Evolutionary conservation across 2,797 vertebrate species (phyloP), one percentile per base, ranked within the genome.

Genomic region (Taeniopygia guttata): DNA sequence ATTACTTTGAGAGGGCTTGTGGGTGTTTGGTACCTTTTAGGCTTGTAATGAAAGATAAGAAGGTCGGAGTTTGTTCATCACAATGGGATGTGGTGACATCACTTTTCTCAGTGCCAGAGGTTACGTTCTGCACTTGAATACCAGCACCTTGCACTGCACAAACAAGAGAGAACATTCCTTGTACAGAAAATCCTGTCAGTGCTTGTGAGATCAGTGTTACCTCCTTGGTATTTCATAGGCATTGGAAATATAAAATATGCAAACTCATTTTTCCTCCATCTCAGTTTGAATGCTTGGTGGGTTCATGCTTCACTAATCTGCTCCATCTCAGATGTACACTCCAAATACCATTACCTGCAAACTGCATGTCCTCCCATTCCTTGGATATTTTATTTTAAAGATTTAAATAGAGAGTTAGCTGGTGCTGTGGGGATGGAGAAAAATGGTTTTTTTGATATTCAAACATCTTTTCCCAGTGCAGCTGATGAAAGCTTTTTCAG

Each of bases 361-460:
- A 94, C 84, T 51, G 13, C 83, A 25, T 60, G 52, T 89, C 70
- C 63, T 87, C 80, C 78, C 21, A 0, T 94, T 95, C 62, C 94
- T 94, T 87, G 85, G 78, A 78, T 94, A 73, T 74, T 95, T 77
- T 70, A 85, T 90, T 87, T 94, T 94, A 93, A 93, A 89, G 91
- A 84, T 91, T 86, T 89, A 81, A 94, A 92, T 84, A 94, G 79
- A 64, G 70, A 89, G 56, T 86, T 78, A 76, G 89, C 76, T 93
- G 72, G 40, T 90, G 84, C 90, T 77, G 54, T 8, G 13, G 58
- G 82, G 79, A 89, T 84, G 42, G 89, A 64, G 87, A 77, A 89
- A 87, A 94, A 87, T 88, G 9, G 72, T 1, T 80, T 79, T 77
- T 95, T 85, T 93, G 52, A 92, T 93, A 95, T 94, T 92, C 83